Percentiles rank a stretch among this genome's conserved stretches.
Evolutionary conservation across 2,888 invertebrate genomes (phyloP).

Genomic region (Allacma fusca): DNA sequence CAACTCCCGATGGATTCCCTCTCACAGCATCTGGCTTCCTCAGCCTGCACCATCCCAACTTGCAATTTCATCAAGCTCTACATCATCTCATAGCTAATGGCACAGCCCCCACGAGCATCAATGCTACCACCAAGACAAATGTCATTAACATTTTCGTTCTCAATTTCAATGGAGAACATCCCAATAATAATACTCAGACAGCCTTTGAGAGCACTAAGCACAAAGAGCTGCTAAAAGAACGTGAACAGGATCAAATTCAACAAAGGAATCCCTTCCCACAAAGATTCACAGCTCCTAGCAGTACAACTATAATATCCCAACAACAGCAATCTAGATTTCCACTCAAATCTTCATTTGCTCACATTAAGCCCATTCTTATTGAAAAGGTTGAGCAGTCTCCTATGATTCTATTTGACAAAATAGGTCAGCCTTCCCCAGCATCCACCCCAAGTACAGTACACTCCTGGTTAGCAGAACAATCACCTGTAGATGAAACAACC

Average conservation of each 20-base stretch:
- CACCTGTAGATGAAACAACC: not conserved
- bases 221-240: slow-evolving; percentile 40
- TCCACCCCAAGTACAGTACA: not conserved
- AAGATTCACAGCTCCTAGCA: not conserved
- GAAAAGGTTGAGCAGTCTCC: slow-evolving; percentile 45
- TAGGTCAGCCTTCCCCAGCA: slow-evolving; percentile 45
- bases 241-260: slow-evolving; percentile 42
- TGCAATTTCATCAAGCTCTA: slow-evolving; percentile 61
- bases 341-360: slow-evolving; percentile 20
- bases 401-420: slow-evolving; percentile 50
- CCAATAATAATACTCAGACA: not conserved
- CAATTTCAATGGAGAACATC: slow-evolving; percentile 54
- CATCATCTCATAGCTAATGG: slow-evolving; percentile 61
- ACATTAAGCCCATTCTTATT: slow-evolving; percentile 37
- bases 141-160: slow-evolving; percentile 61
- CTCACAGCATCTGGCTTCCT: slow-evolving; percentile 57
- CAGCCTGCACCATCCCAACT: slow-evolving; percentile 59
- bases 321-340: slow-evolving; percentile 14
- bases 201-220: slow-evolving; percentile 27
- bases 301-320: not conserved
- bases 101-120: slow-evolving; percentile 58
- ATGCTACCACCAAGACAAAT: slow-evolving; percentile 61
- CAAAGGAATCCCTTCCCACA: slow-evolving; percentile 35
- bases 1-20: slow-evolving; percentile 60
- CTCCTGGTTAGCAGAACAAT: not conserved